A percentile compares a stretch with the other conserved stretches of the same genome.
Evolutionary conservation across 2,797 vertebrate genomes (phyloP).

Genomic region (Cynodonichthys magdalenae): DNA sequence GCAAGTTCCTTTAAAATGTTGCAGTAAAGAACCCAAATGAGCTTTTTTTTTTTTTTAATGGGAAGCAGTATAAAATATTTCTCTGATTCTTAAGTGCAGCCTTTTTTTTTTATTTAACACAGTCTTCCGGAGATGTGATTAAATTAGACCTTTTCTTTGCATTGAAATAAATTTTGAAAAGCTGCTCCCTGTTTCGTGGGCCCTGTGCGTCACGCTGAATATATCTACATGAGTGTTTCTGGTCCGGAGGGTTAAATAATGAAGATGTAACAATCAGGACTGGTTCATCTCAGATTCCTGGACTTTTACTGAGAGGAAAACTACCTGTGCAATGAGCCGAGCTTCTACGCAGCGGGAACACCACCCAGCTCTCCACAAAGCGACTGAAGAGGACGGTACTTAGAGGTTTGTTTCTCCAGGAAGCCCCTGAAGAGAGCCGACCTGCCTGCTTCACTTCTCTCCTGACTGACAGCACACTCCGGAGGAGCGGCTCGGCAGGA

Average conservation of each 20-base stretch:
- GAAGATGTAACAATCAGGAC: conserved; percentile 32
- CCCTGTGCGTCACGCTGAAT: conserved; percentile 26
- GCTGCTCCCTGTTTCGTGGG: conserved; percentile 17
- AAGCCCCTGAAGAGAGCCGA: conserved; percentile 40
- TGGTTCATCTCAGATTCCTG: conserved; percentile 17
- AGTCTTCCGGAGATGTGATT: conserved; percentile 22
- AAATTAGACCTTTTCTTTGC: conserved; percentile 12
- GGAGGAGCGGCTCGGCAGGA: conserved; percentile 57
- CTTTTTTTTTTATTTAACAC: conserved; percentile 8
- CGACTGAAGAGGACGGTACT: conserved; percentile 61
- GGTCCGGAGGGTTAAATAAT: conserved; percentile 29
- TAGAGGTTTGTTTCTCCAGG: conserved; percentile 61
- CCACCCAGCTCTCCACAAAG: conserved; percentile 44
- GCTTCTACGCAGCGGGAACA: conserved; percentile 22
- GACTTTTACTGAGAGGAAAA: conserved; percentile 37
- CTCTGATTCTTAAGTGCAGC: conserved; percentile 24
- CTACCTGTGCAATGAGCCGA: conserved; percentile 42
- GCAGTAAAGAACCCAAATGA: conserved; percentile 23
- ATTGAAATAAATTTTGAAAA: conserved; percentile 27
- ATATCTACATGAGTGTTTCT: conserved; percentile 22
- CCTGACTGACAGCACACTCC: conserved; percentile 73
- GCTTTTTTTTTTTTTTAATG: conserved; percentile 14
- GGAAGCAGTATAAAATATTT: conserved; percentile 30
- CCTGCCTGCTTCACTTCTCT: conserved; percentile 58
- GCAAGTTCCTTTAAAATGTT: conserved; percentile 30